These are phyloP conservation scores for Trachymyrmex septentrionalis DNA, from an alignment of 1,140 invertebrate species.

Conservation along the genomic window DNA sequence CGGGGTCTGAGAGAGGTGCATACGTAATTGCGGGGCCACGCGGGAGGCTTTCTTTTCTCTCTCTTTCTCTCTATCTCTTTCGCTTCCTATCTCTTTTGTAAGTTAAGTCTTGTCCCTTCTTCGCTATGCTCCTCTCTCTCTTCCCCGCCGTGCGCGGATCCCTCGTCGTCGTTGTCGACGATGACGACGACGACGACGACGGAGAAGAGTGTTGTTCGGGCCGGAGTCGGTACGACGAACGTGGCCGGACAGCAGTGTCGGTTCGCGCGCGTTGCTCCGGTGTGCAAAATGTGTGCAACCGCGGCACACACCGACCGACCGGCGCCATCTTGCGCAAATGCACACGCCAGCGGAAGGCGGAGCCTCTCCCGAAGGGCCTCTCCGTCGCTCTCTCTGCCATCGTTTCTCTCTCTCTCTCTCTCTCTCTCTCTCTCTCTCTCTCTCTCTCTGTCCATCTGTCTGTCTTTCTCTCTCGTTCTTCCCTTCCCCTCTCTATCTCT, in stretches of 20 bases:
- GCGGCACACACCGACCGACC: slow-evolving; percentile 51
- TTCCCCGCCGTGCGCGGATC: slow-evolving; percentile 9
- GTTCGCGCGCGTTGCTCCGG: slow-evolving; percentile 40
- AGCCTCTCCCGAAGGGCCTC: slow-evolving; percentile 81
- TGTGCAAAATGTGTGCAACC: slow-evolving; percentile 64
- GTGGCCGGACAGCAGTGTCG: neutral
- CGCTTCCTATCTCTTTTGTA: slow-evolving; percentile 2
- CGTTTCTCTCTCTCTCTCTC: slow-evolving; percentile 62
- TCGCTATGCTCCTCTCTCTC: neutral
- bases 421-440: slow-evolving; percentile 12
- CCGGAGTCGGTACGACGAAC: slow-evolving; percentile 1
- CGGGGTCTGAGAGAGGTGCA: slow-evolving; percentile 82
- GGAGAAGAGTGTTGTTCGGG: slow-evolving; percentile 52
- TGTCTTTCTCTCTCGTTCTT: neutral
- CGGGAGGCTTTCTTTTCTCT: slow-evolving; percentile 73
- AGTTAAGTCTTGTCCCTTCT: slow-evolving; percentile 7
- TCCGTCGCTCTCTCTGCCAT: slow-evolving; percentile 70
- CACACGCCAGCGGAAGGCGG: slow-evolving; percentile 85
- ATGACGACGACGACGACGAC: slow-evolving; percentile 1
- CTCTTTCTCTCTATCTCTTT: slow-evolving; percentile 32
- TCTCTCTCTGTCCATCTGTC: neutral
- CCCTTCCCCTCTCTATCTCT: slow-evolving; percentile 2
- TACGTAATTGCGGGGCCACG: slow-evolving; percentile 83
- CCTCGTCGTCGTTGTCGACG: neutral
- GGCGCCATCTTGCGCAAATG: slow-evolving; percentile 86